phyloP scores from a whole-genome alignment of 2,888 invertebrate species.

The Brenthis hecate region DNA sequence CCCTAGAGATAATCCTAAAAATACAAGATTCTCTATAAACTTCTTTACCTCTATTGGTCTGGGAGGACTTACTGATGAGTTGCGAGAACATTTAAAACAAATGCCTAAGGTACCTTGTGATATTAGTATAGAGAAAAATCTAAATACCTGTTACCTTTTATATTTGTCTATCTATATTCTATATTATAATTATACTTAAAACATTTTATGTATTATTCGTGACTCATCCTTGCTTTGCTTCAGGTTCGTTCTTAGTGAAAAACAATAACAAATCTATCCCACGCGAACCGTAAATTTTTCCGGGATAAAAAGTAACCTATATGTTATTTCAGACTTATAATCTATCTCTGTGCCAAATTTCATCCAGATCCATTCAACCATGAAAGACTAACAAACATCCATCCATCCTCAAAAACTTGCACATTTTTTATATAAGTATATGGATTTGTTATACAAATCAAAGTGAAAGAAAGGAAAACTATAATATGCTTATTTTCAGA shows the following conservation, averaged over 20 bases:
- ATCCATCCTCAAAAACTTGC: too few relatives aligned
- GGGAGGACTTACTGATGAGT: conserved; percentile 96
- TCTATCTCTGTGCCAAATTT: too few relatives aligned
- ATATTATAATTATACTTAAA: background rate
- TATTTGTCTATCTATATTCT: background rate
- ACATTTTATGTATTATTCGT: background rate
- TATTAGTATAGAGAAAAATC: conserved; percentile 17
- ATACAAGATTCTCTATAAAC: conserved; percentile 98
- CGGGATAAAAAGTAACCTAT: too few relatives aligned
- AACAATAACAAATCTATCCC: too few relatives aligned
- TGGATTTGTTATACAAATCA: background rate
- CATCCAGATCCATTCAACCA: too few relatives aligned
- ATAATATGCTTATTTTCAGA: conserved; percentile 52
- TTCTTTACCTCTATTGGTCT: conserved; percentile 98
- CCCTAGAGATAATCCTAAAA: conserved; percentile 97
- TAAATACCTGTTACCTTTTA: background rate
- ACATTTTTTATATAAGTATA: too few relatives aligned
- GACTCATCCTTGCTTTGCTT: too few relatives aligned
- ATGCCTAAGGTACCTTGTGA: conserved; percentile 82
- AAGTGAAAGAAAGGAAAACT: background rate
- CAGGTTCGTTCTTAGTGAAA: too few relatives aligned
- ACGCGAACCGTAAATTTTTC: too few relatives aligned
- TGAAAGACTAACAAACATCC: too few relatives aligned
- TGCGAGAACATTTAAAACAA: conserved; percentile 93
- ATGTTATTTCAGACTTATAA: too few relatives aligned